Evolutionary conservation across 2,113 vertebrate genomes (phyloP).

Genomic region (cattle (Bos taurus)): ARS-UCD2.0 NC_037343.1:34935501-34936000

Average conservation of each 20-base stretch:
- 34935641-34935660: background rate
- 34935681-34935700: background rate
- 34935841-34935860: background rate
- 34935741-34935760: background rate
- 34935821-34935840: background rate
- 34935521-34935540: background rate
- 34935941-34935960: background rate
- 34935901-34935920: background rate
- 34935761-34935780: background rate
- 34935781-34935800: background rate
- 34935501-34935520: background rate
- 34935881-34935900: background rate
- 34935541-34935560: background rate
- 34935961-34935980: background rate
- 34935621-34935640: background rate
- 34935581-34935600: background rate
- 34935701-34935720: background rate
- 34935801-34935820: background rate
- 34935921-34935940: background rate
- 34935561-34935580: background rate
- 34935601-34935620: background rate
- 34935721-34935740: background rate
- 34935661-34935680: background rate
- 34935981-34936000: background rate
- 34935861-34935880: background rate